Base-by-base conservation (phyloP, 1,140 invertebrate genomes). In the Eurosta solidaginis region DNA sequence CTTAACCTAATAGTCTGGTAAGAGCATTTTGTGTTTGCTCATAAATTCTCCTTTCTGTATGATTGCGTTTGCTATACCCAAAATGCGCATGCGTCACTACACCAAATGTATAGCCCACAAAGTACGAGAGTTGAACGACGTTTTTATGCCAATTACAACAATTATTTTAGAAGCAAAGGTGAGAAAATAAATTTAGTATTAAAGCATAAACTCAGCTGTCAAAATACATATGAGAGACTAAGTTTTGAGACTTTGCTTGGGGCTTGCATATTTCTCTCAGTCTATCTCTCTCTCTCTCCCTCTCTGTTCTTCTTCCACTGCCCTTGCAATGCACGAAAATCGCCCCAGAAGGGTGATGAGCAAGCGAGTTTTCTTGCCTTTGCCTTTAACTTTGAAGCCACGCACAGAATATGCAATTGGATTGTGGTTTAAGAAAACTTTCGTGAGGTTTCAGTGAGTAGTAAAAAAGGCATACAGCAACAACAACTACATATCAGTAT, bases 351-450 rank as follows among this genome's bases (percentile, higher is more conserved):
- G 59, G 59, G 59, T 68, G 29, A 17, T n/a, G n/a, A n/a, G n/a
- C n/a, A n/a, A n/a, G 33, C n/a, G 59, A 0, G 17, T 40, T 3
- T 20, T 14, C 27, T 54, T 54, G 27, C 3, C n/a, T 36, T 40
- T 68, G 59, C 59, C 27, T 40, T 5, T 22, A 33, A 68, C 29
- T 68, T 22, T 68, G n/a, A 29, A 7, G 33, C 59, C 33, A 68
- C n/a, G 59, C 59, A 68, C 17, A 68, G 40, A 20, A 36, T 20
- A 68, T 68, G 59, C 59, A 68, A 68, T 68, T 59, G 54, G 27
- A 59, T 36, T 68, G 59, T 68, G 59, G 59, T 40, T 68, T 40
- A 68, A 68, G 33, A 27, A 68, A 68, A 68, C 59, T 68, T 68
- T 68, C n/a, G n/a, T 33, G 27, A 59, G 54, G n/a, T n/a, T n/a